These are phyloP conservation scores for Pitta sordida DNA, from an alignment of 2,113 vertebrate genomes.

Conservation along the genomic window DNA sequence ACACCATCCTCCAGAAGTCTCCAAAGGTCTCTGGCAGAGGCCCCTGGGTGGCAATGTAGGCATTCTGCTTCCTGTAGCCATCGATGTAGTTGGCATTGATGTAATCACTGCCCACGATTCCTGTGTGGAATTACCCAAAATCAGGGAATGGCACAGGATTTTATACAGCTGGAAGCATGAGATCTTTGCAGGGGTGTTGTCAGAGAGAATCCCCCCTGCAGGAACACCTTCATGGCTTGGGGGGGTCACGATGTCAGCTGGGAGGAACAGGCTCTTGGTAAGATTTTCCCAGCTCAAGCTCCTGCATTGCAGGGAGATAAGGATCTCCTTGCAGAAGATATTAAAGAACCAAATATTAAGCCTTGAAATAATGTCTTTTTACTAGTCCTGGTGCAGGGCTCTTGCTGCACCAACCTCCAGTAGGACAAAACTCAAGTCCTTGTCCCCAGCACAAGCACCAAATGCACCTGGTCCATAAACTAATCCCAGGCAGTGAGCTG, in stretches of 20 bases:
- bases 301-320: neutral
- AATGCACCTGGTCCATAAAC: neutral
- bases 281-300: neutral
- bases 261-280: neutral
- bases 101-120: slow-evolving; percentile 94
- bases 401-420: neutral
- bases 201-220: neutral
- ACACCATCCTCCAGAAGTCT: slow-evolving; percentile 99
- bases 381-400: neutral
- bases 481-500: neutral
- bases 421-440: neutral
- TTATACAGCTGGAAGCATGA: accelerated
- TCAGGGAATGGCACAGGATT: neutral
- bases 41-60: slow-evolving; percentile 97
- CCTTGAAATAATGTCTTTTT: neutral
- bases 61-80: slow-evolving; percentile 96
- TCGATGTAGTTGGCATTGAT: slow-evolving; percentile 99
- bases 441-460: neutral
- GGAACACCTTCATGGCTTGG: neutral
- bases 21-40: slow-evolving; percentile 94
- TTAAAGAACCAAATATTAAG: accelerated
- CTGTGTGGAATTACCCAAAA: slow-evolving; percentile 53
- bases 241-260: neutral
- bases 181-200: neutral
- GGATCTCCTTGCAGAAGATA: neutral